Base-by-base conservation (phyloP, 2,888 invertebrate genomes). In the Hermaeophaga mercurialis region DNA sequence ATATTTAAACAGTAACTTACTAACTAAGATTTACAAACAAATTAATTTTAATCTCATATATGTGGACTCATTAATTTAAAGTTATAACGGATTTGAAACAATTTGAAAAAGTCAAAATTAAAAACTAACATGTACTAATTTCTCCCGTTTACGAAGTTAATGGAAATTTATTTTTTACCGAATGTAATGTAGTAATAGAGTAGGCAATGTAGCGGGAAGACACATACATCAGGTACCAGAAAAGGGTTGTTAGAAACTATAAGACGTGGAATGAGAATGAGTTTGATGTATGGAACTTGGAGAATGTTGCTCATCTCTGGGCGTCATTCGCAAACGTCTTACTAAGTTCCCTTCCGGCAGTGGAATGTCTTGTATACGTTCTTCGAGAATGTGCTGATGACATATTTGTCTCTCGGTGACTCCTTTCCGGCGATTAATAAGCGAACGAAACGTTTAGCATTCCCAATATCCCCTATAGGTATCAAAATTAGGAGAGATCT, bases 251-350 rank as follows among this genome's bases (percentile, higher is more conserved):
- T 65, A 72, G 72, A 38, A 15, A 15, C 38, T 15, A 18, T 5
- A 38, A 24, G 26, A 19, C 3, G 11, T 24, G 43, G 24, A 43
- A 24, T 12, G 24, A 43, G 43, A 72, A 75, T 73, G 75, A 70
- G 70, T 72, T 75, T 73, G 74, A 74, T 73, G 72, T 72, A 68
- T 70, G 75, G 75, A 74, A 75, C 75, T 75, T 71, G 62, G 72
- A 66, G 75, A 76, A 76, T 76, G 75, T 70, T 70, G 70, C 65
- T 72, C 71, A 71, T 74, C 72, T 59, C 55, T 68, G 66, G 67
- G 68, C 71, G 73, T 75, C 74, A 68, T 66, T 71, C 68, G 71
- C 71, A 74, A 75, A 75, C 74, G 75, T 75, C 75, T 75, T 75
- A 70, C 71, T 73, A 70, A 54, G 66, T 64, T 69, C 68, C 67